These are phyloP conservation scores for Anhinga rufa DNA, from an alignment of 2,113 vertebrate genomes.

Conservation along the genomic window DNA sequence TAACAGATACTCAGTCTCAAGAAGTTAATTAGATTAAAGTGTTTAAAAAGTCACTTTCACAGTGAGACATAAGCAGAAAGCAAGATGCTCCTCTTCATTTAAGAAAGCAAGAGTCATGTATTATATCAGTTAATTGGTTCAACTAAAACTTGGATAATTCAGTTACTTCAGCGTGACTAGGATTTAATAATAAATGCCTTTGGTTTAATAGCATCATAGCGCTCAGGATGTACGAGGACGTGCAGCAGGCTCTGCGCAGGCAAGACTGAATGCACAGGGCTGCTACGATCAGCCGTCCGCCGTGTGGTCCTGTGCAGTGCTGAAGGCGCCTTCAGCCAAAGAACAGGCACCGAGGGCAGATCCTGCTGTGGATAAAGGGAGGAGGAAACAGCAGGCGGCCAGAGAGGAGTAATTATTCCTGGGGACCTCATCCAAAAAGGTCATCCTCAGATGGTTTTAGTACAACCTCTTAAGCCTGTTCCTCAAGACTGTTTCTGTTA, in stretches of 20 bases:
- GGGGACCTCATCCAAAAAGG: not conserved
- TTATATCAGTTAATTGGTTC: constrained; percentile 44
- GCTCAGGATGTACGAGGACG: not conserved
- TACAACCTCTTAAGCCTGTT: not conserved
- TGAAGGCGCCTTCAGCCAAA: not conserved
- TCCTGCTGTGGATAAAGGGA: not conserved
- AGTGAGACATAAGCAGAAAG: not conserved
- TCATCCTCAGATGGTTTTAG: not conserved
- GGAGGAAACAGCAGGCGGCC: not conserved
- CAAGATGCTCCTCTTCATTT: not conserved
- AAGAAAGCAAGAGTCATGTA: not conserved
- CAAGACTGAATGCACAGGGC: not conserved
- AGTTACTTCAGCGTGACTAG: not conserved
- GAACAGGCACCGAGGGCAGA: not conserved
- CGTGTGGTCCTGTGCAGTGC: not conserved
- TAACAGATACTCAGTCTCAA: not conserved
- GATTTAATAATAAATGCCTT: not conserved
- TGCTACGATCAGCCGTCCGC: not conserved
- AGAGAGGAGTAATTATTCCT: not conserved
- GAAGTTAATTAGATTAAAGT: constrained; percentile 30
- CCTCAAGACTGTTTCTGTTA: not conserved
- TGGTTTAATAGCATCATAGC: not conserved
- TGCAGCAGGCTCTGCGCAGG: not conserved
- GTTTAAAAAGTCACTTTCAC: not conserved
- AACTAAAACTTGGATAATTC: not conserved